Conservation (phyloP, 2,797 vertebrate genomes). For the Zenarchopterus dispar region DNA sequence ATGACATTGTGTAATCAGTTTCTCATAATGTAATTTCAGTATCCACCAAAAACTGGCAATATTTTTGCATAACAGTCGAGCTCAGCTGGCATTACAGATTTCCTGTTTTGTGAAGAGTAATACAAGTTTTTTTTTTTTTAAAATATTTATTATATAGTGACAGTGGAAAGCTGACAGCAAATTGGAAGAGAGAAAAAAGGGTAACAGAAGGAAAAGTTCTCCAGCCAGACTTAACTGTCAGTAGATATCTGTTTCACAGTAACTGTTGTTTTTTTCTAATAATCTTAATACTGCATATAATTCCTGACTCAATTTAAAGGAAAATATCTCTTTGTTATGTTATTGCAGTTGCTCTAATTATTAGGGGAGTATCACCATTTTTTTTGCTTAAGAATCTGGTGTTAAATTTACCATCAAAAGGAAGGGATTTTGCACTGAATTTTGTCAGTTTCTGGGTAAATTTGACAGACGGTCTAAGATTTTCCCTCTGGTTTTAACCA, state of each 20-base stretch:
- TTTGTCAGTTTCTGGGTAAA: too few species aligned
- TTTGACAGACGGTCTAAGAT: too few species aligned
- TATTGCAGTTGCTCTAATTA: too few species aligned
- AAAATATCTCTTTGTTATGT: too few species aligned
- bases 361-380: too few species aligned
- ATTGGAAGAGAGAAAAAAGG: neutral
- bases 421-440: too few species aligned
- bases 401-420: too few species aligned
- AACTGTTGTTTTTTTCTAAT: too few species aligned
- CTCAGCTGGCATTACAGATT: slow-evolving; percentile 8
- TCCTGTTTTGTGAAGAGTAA: neutral
- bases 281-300: too few species aligned
- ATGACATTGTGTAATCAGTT: slow-evolving; percentile 42
- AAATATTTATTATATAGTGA: neutral
- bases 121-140: neutral
- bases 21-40: slow-evolving; percentile 19
- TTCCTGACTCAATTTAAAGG: too few species aligned
- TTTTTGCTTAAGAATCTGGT: too few species aligned
- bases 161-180: neutral
- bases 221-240: neutral
- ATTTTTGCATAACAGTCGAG: slow-evolving; percentile 19
- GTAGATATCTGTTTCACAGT: neutral
- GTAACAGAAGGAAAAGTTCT: neutral
- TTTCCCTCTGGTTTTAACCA: too few species aligned
- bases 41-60: neutral